Evolutionary conservation across 2,113 vertebrate genomes (phyloP), one percentile per base, ranked within the genome.

Genomic region (Phyllostomus discolor): DNA sequence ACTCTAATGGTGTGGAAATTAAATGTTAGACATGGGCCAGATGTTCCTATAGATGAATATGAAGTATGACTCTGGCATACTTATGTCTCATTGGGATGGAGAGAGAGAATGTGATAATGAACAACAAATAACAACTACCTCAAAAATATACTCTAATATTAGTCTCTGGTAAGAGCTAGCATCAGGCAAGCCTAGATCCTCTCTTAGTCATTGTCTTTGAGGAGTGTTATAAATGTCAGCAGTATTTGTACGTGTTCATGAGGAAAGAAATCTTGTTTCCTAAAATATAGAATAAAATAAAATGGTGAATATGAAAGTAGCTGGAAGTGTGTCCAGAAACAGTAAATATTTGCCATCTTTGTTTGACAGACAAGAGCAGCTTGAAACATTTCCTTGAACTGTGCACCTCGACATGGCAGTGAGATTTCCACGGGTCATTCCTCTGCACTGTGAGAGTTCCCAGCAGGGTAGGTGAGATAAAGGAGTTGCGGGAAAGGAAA

Each of bases 1-100:
- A 97, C 98, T 99, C 98, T 98, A 98, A 99, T 99, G 98, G 98
- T 99, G 98, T 98, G 98, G 98, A 99, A 99, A 98, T 98, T 98
- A 98, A 99, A 98, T 98, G 98, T 98, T 98, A 98, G 98, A 98
- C 98, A 98, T 98, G 98, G 98, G 98, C 98, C 98, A 98, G 98
- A 99, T 99, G 99, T 98, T 98, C 98, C 98, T 98, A 98, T 98
- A 98, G 98, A 98, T 97, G 97, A 98, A 98, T 98, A 98, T 99
- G 98, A 99, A 98, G 98, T 98, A 98, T 98, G 98, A 98, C 95
- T 98, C 97, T 98, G 98, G 98, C 95, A 57, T 82, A 96, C 92
- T 96, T 89, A 82, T 83, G 97, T 98, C 98, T 98, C 97, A 96
- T 81, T 57, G 97, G 97, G 97, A 98, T 70, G 48, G 78, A 86